Evolutionary conservation across 2,888 invertebrate genomes (phyloP), one percentile per base, ranked within the genome.

Genomic region (Meiosimyza decipiens): DNA sequence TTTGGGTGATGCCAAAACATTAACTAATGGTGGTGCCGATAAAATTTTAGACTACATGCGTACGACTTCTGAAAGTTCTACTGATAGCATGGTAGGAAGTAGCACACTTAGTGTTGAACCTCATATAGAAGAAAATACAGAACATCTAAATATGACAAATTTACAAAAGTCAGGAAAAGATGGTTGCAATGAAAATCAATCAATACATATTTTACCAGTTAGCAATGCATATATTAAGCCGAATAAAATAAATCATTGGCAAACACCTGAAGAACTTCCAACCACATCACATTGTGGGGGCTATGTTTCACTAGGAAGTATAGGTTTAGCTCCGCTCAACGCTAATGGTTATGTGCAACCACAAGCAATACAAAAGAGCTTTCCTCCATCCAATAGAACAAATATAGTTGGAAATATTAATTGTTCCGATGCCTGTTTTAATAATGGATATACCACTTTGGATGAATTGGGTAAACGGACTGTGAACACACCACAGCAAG

Each of bases 401-500:
- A 12, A 47, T 47, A 22, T 47, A 13, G 47, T 13, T 33, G 59
- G 6, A 6, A 63, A 59, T 57, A 11, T 28, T 15, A 5, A 54
- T 54, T 5, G 18, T 54, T 18, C 57, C 9, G n/a, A 18, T 16
- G 15, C 57, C 18, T 33, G 18, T 63, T 13, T 55, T 11, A 71
- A 60, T 59, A 54, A 68, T 22, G 82, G 82, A 22, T 82, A 82
- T 40, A 82, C 81, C 66, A 71, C 81, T 68, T 81, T 82, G 77
- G 83, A 82, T 73, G 78, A 80, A 28, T 68, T 82, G 74, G 76
- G 77, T 64, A 79, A 76, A 79, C 40, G 40, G 40, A 7, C 9
- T 40, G 79, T 33, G 74, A 33, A 28, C 15, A 22, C 15, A 1
- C 63, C 13, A 15, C 47, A n/a, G 15, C 70, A 16, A 22, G 13